Conservation (phyloP, 2,113 vertebrate genomes). For the Marmota monax region DNA sequence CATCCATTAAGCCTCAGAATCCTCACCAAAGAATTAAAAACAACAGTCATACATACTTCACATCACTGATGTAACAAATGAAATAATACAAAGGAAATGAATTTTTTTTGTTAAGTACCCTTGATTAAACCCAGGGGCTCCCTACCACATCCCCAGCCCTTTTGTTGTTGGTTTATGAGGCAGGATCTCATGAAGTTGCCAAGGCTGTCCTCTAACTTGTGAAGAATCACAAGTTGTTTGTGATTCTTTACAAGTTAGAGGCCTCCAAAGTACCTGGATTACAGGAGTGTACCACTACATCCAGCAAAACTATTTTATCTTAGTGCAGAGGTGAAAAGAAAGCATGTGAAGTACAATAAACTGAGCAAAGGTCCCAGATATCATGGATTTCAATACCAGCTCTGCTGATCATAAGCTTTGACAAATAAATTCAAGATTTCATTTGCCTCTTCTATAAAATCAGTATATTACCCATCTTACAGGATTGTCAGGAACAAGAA, state of each 20-base stretch:
- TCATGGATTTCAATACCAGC: not conserved
- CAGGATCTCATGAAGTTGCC: not conserved
- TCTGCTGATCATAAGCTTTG: not conserved
- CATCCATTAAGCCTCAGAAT: not conserved
- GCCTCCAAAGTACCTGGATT: not conserved
- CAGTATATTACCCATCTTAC: not conserved
- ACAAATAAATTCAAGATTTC: not conserved
- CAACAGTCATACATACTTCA: not conserved
- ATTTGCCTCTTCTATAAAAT: slow-evolving; percentile 17
- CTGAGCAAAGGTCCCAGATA: not conserved
- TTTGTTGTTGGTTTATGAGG: not conserved
- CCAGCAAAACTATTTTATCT: not conserved
- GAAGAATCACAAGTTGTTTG: too few relatives aligned
- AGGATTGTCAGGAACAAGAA: not conserved
- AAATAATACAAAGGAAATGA: slow-evolving; percentile 42
- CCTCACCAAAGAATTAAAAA: slow-evolving; percentile 8
- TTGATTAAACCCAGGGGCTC: not conserved
- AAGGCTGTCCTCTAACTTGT: not conserved
- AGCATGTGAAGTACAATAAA: not conserved
- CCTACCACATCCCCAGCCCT: not conserved
- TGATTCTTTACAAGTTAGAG: too few relatives aligned
- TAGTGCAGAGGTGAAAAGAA: slow-evolving; percentile 13
- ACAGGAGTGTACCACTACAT: not conserved
- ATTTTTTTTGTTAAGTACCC: not conserved
- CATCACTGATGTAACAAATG: not conserved